These are phyloP conservation scores for Dioctria rufipes DNA, from an alignment of 2,888 invertebrate species.

Conservation along the genomic window DNA sequence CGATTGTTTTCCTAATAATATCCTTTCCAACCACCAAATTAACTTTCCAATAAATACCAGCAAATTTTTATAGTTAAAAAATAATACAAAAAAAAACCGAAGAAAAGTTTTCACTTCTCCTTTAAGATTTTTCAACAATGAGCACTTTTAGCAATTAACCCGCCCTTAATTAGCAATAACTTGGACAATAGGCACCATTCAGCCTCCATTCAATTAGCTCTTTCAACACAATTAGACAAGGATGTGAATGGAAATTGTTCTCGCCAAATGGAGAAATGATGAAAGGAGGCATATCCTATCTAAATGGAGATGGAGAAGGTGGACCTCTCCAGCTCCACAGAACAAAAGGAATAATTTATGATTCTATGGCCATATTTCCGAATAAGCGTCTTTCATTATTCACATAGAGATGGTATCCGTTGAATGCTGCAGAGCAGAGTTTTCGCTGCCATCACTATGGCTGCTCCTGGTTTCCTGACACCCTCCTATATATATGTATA, in stretches of 20 bases:
- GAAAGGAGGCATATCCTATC: not conserved
- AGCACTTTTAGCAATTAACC: slow-evolving; percentile 39
- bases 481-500: too few species aligned
- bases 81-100: too few species aligned
- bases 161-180: slow-evolving; percentile 43
- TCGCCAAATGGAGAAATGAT: slow-evolving; percentile 12
- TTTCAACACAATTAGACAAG: slow-evolving; percentile 40
- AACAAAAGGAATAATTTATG: slow-evolving; percentile 45
- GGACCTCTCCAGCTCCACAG: not conserved
- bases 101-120: too few species aligned
- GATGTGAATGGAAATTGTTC: slow-evolving; percentile 42
- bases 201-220: slow-evolving; percentile 35
- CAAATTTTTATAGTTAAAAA: too few species aligned
- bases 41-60: too few species aligned
- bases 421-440: not conserved
- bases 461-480: not conserved
- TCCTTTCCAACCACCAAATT: too few species aligned
- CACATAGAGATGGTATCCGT: slow-evolving; percentile 35
- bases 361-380: slow-evolving; percentile 41
- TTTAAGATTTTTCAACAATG: not conserved
- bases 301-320: not conserved
- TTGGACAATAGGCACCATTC: slow-evolving; percentile 47
- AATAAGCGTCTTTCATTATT: slow-evolving; percentile 43
- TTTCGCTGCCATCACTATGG: not conserved
- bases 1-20: too few species aligned